phyloP scores from a whole-genome alignment of 2,797 vertebrate genomes.

The Chaetophractus vellerosus region DNA sequence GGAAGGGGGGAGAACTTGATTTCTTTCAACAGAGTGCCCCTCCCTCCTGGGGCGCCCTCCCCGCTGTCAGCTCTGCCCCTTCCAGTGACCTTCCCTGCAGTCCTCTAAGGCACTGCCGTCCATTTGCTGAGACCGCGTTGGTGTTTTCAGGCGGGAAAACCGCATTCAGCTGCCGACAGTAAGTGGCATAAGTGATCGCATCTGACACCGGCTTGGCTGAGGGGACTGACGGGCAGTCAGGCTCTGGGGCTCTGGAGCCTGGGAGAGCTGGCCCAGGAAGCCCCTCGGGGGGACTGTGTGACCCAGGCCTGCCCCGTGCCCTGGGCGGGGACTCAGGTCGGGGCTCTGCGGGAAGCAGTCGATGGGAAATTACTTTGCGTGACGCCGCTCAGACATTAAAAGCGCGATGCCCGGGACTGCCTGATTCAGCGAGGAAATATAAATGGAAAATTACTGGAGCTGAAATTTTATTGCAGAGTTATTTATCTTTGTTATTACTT shows the following conservation, averaged over 20 bases:
- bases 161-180: not conserved
- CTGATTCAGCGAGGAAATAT: conserved; percentile 95
- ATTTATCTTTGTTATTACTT: conserved; percentile 93
- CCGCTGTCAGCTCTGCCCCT: not conserved
- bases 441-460: conserved; percentile 96
- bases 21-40: not conserved
- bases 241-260: conserved; percentile 45
- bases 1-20: fast-evolving
- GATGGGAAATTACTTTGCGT: conserved; percentile 85
- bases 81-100: conserved; percentile 1
- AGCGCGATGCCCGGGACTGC: conserved; percentile 91
- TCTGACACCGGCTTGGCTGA: conserved; percentile 48
- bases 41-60: fast-evolving
- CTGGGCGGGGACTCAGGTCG: conserved; percentile 55
- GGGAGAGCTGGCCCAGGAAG: no score
- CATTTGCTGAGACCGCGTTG: no score
- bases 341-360: conserved; percentile 82
- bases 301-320: conserved; percentile 64
- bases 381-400: conserved; percentile 90
- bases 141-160: conserved; percentile 62
- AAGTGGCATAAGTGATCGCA: conserved; percentile 58
- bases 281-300: not conserved
- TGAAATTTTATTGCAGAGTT: conserved; percentile 95
- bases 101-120: not conserved
- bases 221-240: conserved; percentile 42